Evolutionary conservation across 2,113 vertebrate species (phyloP).

Genomic region (Calypte anna): DNA sequence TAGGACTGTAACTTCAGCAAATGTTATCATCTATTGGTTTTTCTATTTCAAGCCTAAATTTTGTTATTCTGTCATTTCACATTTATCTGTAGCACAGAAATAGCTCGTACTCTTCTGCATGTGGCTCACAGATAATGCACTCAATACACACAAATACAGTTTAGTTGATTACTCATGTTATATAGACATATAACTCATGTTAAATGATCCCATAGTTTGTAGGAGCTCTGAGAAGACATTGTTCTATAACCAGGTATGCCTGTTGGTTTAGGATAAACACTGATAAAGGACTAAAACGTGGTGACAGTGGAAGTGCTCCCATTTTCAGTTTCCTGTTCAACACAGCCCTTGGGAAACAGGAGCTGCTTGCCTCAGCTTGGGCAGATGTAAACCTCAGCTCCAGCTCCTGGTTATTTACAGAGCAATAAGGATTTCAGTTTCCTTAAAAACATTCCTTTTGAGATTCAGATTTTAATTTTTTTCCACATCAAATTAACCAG

Average conservation of each 20-base stretch:
- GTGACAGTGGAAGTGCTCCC: background rate
- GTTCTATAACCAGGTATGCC: background rate
- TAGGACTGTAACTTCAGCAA: slow-evolving; percentile 38
- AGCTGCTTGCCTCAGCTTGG: background rate
- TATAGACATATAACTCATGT: background rate
- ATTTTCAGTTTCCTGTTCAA: background rate
- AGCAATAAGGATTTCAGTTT: background rate
- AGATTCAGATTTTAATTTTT: background rate
- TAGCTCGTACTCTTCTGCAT: background rate
- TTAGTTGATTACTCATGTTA: background rate
- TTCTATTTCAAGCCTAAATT: slow-evolving; percentile 66
- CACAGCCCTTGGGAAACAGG: background rate
- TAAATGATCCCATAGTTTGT: background rate
- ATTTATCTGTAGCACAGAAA: slow-evolving; percentile 46
- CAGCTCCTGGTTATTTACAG: background rate
- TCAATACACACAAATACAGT: background rate
- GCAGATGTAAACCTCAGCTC: background rate
- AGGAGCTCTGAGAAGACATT: background rate
- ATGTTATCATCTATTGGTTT: slow-evolving; percentile 33
- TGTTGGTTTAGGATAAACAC: slow-evolving; percentile 12
- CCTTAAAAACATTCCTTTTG: background rate
- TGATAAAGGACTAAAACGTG: background rate
- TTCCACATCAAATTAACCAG: background rate
- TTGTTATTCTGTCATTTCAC: slow-evolving; percentile 58
- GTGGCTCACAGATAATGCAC: slow-evolving; percentile 10